A percentile compares a stretch with the other conserved stretches of the same genome.
Conservation (phyloP, 2,797 vertebrate species). For the Cephalopachus bancanus region DNA sequence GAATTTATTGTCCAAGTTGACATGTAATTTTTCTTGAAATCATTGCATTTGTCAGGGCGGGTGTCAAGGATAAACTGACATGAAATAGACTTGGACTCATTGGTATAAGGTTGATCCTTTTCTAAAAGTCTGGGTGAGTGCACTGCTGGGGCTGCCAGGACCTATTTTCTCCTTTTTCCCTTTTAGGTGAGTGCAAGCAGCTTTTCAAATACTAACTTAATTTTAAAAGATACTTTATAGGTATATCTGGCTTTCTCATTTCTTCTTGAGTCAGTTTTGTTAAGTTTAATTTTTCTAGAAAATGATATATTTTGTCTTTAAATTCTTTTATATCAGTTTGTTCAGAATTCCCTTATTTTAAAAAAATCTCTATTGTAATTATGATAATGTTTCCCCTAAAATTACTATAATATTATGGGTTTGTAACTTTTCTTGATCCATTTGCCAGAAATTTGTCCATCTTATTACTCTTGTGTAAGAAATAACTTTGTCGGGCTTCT, state of each 20-base stretch:
- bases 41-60: slow-evolving; percentile 16
- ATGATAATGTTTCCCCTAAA: slow-evolving; percentile 21
- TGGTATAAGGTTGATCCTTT: neutral
- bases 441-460: neutral
- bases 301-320: neutral
- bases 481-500: neutral
- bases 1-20: slow-evolving; percentile 26
- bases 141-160: neutral
- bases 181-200: neutral
- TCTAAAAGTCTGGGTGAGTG: neutral
- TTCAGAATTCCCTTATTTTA: slow-evolving; percentile 32
- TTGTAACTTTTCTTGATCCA: neutral
- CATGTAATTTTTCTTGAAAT: neutral
- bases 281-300: slow-evolving; percentile 51
- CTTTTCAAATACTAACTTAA: slow-evolving; percentile 8
- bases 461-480: slow-evolving; percentile 34
- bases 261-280: slow-evolving; percentile 21
- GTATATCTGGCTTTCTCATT: neutral
- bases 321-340: neutral
- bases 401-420: neutral
- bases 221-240: neutral
- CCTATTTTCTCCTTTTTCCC: neutral
- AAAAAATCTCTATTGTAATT: neutral
- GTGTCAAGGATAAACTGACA: neutral
- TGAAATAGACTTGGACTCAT: slow-evolving; percentile 7